Conservation (phyloP, 2,113 vertebrate genomes). For the Nipponia nippon region DNA sequence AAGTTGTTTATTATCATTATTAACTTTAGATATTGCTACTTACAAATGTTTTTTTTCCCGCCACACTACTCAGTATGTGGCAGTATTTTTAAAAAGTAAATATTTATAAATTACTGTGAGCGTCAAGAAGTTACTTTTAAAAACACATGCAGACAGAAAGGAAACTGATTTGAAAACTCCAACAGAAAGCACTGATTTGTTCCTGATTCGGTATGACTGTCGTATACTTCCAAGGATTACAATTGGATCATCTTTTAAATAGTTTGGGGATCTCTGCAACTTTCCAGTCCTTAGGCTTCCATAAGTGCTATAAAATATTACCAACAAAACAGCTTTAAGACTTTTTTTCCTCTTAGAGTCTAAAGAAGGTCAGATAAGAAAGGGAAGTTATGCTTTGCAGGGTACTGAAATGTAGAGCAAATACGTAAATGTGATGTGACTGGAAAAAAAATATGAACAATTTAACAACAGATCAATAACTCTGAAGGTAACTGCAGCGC, state of each 20-base stretch:
- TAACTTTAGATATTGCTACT: neutral
- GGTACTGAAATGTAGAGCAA: neutral
- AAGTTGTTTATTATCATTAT: neutral
- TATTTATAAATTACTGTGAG: neutral
- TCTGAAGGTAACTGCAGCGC: neutral
- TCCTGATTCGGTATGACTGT: neutral
- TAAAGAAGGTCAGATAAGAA: neutral
- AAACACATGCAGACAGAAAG: neutral
- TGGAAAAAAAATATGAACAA: neutral
- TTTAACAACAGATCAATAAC: neutral
- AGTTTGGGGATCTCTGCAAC: neutral
- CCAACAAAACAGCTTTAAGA: neutral
- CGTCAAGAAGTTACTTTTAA: neutral
- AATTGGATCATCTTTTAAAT: neutral
- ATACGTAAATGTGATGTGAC: neutral
- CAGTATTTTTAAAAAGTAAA: neutral
- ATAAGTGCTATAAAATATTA: neutral
- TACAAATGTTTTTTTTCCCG: neutral
- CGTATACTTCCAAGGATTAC: neutral
- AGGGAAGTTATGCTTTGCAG: neutral
- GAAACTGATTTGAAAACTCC: neutral
- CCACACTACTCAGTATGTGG: no score
- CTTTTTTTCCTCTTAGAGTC: accelerated
- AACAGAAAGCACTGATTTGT: neutral
- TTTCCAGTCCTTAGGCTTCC: neutral